These are phyloP conservation scores for Malurus cyaneus DNA, from an alignment of 2,113 vertebrate species.

Conservation along the genomic window DNA sequence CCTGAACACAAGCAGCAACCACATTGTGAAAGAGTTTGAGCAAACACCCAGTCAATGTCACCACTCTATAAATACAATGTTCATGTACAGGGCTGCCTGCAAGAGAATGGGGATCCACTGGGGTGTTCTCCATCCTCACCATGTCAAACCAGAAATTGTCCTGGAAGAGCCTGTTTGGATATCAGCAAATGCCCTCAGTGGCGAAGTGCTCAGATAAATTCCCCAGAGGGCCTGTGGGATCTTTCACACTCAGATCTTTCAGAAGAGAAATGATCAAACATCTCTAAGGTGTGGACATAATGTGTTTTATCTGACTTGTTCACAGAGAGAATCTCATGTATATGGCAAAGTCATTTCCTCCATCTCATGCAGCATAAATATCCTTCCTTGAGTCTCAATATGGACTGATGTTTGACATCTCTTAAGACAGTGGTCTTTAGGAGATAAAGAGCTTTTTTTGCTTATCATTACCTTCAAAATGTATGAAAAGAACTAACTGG, in stretches of 20 bases:
- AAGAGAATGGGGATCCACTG: not conserved
- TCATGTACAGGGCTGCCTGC: not conserved
- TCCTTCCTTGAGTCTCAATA: not conserved
- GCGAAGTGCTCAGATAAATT: not conserved
- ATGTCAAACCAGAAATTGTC: not conserved
- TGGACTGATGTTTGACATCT: not conserved
- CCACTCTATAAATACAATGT: not conserved
- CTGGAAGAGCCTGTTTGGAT: not conserved
- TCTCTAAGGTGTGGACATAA: not conserved
- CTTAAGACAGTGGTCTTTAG: not conserved
- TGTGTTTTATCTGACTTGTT: not conserved
- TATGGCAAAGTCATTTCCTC: not conserved
- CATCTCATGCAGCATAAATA: not conserved
- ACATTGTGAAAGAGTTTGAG: not conserved
- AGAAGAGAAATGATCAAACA: not conserved
- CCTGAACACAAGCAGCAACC: not conserved
- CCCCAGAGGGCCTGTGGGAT: not conserved
- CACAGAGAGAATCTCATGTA: not conserved
- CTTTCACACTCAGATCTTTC: not conserved
- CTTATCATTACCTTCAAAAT: not conserved
- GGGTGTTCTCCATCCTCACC: not conserved
- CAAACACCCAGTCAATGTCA: not conserved
- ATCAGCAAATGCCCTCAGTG: not conserved
- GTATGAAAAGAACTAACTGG: not conserved
- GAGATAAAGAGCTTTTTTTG: not conserved